phyloP scores from a whole-genome alignment of 2,888 invertebrate genomes.

The Chloroclysta siterata region DNA sequence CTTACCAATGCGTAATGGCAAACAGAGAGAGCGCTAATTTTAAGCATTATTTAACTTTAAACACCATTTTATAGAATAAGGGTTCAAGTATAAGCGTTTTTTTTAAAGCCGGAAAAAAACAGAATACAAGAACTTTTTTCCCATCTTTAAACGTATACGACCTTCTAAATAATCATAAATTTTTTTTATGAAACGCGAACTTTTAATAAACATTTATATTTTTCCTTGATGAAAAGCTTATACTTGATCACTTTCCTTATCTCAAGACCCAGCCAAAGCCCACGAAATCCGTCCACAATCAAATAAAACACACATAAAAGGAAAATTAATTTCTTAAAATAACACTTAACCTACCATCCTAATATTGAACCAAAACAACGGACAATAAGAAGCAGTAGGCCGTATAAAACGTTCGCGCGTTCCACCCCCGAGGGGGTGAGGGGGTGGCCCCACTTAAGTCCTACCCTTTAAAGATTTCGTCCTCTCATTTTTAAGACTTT shows the following conservation, averaged over 20 bases:
- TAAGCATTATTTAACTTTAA: no score
- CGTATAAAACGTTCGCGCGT: constrained; percentile 77
- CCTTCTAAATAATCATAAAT: no score
- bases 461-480: constrained; percentile 85
- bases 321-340: constrained; percentile 63
- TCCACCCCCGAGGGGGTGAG: constrained; percentile 58
- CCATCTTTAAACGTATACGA: no score
- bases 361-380: constrained; percentile 81
- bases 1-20: no score
- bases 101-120: no score
- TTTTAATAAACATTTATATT: background rate
- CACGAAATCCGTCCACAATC: constrained; percentile 34
- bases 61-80: no score
- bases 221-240: constrained; percentile 17
- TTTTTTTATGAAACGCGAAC: background rate
- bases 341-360: constrained; percentile 76
- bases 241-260: constrained; percentile 20
- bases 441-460: constrained; percentile 77
- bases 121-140: no score
- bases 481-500: constrained; percentile 85
- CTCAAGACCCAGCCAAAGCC: constrained; percentile 9
- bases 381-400: constrained; percentile 78
- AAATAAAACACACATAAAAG: constrained; percentile 41
- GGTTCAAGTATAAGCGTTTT: no score
- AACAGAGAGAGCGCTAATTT: no score